Conservation (phyloP, 92 coral and sea anemone genomes). For the Porites divaricata region DNA sequence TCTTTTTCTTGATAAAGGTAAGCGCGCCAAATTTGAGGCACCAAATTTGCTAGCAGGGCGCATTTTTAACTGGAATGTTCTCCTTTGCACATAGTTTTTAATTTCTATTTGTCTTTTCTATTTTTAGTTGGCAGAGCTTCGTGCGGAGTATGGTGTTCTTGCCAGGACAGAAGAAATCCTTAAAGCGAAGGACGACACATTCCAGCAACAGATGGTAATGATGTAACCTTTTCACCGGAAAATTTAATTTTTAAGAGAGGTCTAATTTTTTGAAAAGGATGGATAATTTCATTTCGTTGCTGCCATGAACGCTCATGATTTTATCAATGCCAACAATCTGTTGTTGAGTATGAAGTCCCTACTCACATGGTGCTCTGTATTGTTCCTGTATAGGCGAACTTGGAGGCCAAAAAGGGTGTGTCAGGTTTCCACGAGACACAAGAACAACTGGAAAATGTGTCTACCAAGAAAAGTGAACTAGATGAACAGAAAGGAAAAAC, state of each 20-base stretch:
- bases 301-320: no score
- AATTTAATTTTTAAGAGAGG: no score
- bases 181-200: constrained; percentile 79
- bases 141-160: constrained; percentile 97
- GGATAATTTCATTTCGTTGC: no score
- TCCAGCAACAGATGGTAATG: constrained; percentile 87
- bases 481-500: constrained; percentile 99
- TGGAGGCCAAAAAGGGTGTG: constrained; percentile 89
- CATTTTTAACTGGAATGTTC: neutral
- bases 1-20: no score
- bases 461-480: constrained; percentile 92
- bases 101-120: neutral
- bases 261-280: no score
- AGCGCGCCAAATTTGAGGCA: no score
- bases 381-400: constrained; percentile 52
- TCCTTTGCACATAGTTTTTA: neutral
- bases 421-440: constrained; percentile 96
- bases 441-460: constrained; percentile 95
- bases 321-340: no score
- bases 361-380: neutral
- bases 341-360: no score
- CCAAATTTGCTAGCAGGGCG: no score
- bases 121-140: constrained; percentile 89
- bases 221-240: neutral
- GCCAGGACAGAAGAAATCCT: constrained; percentile 94